These are phyloP conservation scores for Oryzias javanicus DNA, from an alignment of 2,113 vertebrate genomes.

Conservation along the genomic window DNA sequence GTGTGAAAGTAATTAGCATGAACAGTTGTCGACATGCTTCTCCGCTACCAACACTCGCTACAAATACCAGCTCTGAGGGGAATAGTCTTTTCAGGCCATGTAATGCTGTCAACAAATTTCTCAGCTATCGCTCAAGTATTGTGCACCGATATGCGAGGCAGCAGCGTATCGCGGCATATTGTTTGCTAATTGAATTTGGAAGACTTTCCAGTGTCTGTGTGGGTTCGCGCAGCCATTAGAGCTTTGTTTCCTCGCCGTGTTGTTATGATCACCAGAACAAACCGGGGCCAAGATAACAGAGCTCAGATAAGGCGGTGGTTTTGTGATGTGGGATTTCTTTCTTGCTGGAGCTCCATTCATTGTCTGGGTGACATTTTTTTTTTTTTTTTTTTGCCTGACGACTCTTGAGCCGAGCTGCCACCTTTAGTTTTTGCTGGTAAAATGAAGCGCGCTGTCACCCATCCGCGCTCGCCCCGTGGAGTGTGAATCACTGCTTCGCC, in stretches of 20 bases:
- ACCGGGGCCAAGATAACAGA: slow-evolving; percentile 67
- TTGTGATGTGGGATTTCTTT: slow-evolving; percentile 64
- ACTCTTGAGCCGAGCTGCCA: slow-evolving; percentile 40
- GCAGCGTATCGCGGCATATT: slow-evolving; percentile 44
- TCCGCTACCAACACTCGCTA: slow-evolving; percentile 61
- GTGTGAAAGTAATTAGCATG: slow-evolving; percentile 78
- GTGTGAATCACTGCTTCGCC: slow-evolving; percentile 27
- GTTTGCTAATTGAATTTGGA: slow-evolving; percentile 50
- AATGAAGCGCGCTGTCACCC: slow-evolving; percentile 34
- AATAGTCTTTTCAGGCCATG: slow-evolving; percentile 71
- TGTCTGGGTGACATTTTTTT: slow-evolving; percentile 47
- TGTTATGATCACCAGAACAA: slow-evolving; percentile 57
- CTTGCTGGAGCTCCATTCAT: slow-evolving; percentile 33
- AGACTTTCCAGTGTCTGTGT: slow-evolving; percentile 32
- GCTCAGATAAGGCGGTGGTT: slow-evolving; percentile 66
- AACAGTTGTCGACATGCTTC: slow-evolving; percentile 75
- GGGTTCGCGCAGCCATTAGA: slow-evolving; percentile 48
- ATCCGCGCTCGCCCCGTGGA: slow-evolving; percentile 4
- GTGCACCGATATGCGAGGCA: slow-evolving; percentile 40
- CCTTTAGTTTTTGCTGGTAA: slow-evolving; percentile 24
- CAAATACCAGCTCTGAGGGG: slow-evolving; percentile 69
- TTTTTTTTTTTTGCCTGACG: slow-evolving; percentile 34
- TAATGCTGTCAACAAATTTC: slow-evolving; percentile 71
- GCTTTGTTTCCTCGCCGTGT: slow-evolving; percentile 46
- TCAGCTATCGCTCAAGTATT: slow-evolving; percentile 65